phyloP scores from a whole-genome alignment of 2,888 invertebrate genomes.

The Noctua comes region DNA sequence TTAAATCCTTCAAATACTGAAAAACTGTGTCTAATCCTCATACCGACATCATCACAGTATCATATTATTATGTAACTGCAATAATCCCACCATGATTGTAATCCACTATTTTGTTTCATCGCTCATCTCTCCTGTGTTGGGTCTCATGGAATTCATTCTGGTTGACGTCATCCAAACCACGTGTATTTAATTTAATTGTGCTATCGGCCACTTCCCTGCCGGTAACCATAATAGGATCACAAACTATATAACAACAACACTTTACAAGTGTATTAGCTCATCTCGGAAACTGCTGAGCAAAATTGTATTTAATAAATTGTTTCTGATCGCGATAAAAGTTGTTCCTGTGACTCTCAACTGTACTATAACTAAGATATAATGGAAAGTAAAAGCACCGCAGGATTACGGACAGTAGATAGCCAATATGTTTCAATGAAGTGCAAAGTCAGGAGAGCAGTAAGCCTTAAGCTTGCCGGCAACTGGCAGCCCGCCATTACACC shows the following conservation, averaged over 20 bases:
- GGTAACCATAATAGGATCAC: slow-evolving; percentile 48
- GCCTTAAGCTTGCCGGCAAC: slow-evolving; percentile 31
- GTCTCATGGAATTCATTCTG: slow-evolving; percentile 39
- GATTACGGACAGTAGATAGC: slow-evolving; percentile 7
- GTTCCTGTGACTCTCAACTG: background rate
- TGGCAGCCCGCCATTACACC: slow-evolving; percentile 56
- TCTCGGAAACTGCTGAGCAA: background rate
- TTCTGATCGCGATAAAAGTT: background rate
- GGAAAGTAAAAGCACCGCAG: background rate
- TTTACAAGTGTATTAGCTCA: background rate
- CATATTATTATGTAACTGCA: background rate
- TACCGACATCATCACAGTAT: background rate
- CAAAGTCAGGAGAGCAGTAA: slow-evolving; percentile 33
- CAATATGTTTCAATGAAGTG: slow-evolving; percentile 48
- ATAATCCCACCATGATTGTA: background rate
- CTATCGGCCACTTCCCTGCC: slow-evolving; percentile 69
- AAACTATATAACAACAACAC: slow-evolving; percentile 34
- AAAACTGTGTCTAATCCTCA: slow-evolving; percentile 12
- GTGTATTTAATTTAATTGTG: slow-evolving; percentile 67
- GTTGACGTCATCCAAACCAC: slow-evolving; percentile 66
- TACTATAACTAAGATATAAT: background rate
- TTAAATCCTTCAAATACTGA: slow-evolving; percentile 30
- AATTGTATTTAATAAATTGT: background rate
- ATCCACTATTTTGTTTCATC: slow-evolving; percentile 19
- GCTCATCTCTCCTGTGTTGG: slow-evolving; percentile 36